Conservation (phyloP, 1,140 invertebrate genomes). For the Drosophila varians region DNA sequence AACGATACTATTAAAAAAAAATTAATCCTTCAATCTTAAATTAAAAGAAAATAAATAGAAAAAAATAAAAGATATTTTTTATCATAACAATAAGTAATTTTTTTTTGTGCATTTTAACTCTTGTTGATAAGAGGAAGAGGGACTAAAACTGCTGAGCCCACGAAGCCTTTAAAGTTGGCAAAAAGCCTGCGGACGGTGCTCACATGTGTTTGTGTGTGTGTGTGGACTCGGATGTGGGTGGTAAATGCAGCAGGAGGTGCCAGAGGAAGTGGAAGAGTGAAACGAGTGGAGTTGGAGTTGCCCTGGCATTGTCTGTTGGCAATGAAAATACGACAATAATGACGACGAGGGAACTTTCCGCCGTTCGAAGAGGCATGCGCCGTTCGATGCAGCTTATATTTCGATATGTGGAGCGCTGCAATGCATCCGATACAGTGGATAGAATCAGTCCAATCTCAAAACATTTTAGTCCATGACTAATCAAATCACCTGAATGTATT, state of each 20-base stretch:
- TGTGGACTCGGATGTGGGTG: constrained; percentile 34
- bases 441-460: too few species aligned
- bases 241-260: constrained; percentile 20
- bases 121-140: background rate
- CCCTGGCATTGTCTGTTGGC: constrained; percentile 80
- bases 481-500: too few species aligned
- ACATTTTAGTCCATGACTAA: too few species aligned
- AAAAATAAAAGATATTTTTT: background rate
- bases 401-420: constrained; percentile 12
- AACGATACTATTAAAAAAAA: too few species aligned
- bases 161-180: constrained; percentile 75
- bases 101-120: constrained; percentile 13
- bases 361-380: constrained; percentile 56
- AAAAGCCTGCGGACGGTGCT: constrained; percentile 52
- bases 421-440: constrained; percentile 16
- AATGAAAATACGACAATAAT: constrained; percentile 76
- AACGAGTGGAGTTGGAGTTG: constrained; percentile 45
- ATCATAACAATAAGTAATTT: background rate
- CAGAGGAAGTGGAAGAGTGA: constrained; percentile 4
- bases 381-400: constrained; percentile 27
- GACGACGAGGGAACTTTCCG: constrained; percentile 43
- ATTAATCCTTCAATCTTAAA: too few species aligned
- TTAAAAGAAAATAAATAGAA: background rate
- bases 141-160: constrained; percentile 54
- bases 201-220: constrained; percentile 20